Base-by-base conservation (phyloP, 2,888 invertebrate species). In the Conistra vaccinii region DNA sequence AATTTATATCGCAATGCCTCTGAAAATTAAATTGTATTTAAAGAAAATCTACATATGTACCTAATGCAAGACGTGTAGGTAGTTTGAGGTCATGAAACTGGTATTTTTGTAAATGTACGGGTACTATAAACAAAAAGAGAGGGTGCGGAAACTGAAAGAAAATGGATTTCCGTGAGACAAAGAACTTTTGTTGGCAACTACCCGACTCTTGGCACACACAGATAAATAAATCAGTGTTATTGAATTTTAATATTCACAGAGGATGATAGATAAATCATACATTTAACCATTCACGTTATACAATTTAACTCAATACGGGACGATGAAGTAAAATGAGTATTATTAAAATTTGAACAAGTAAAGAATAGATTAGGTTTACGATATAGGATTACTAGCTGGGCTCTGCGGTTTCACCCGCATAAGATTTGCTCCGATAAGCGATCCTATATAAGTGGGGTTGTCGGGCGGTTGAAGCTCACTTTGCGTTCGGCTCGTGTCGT, bases 131-230 rank as follows among this genome's bases (percentile, higher is more conserved):
- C 76, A 81, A 74, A 85, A 79, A 84, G 72, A 73, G 74, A 79
- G 84, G 78, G 73, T 79, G 76, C 77, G 72, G 77, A 81, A 83
- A 81, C 75, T 73, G 67, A 70, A 76, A 68, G 72, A 84, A 87
- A 89, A 89, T 87, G 84, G 78, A 84, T 87, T 88, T 88, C 76
- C 78, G 80, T 77, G 63, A 80, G 85, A 89, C 87, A 89, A 90
- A 87, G 88, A 87, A 85, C 84, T 80, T 82, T 85, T 83, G 81
- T 84, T 76, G 80, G 78, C 82, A 87, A 83, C 80, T 86, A 86
- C 83, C 81, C 78, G 74, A 81, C 81, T 80, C 69, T 74, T 77
- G 53, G 73, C 70, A 71, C 75, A 77, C 53, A 69, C 32, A 68
- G 35, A 87, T 71, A 76, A 88, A 87, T 84, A 83, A 87, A 84